phyloP scores from a whole-genome alignment of 2,888 invertebrate genomes.

The Cotesia congregata region DNA sequence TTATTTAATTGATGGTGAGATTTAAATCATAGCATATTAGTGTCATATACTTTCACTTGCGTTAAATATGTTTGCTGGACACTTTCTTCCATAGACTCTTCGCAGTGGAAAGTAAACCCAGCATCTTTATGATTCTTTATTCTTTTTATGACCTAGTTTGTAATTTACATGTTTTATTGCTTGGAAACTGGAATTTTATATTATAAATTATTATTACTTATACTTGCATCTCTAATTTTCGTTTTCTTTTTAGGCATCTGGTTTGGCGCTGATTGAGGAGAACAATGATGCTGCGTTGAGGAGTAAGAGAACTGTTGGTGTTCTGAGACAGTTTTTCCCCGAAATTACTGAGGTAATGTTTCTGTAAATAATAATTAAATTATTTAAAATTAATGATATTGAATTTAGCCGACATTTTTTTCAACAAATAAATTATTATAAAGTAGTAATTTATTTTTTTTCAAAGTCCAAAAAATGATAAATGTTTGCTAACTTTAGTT shows the following conservation, averaged over 20 bases:
- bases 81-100: conserved; percentile 67
- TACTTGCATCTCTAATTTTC: neutral
- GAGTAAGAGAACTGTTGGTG: conserved; percentile 83
- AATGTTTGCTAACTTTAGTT: no score
- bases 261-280: conserved; percentile 77
- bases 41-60: neutral
- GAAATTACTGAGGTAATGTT: conserved; percentile 79
- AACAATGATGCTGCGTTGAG: conserved; percentile 78
- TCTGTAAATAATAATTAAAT: conserved; percentile 5
- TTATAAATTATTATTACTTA: neutral
- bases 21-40: neutral
- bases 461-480: no score
- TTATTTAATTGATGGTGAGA: neutral
- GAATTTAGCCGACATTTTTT: no score
- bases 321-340: conserved; percentile 81
- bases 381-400: neutral
- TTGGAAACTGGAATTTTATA: neutral
- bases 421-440: no score
- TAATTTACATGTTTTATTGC: conserved; percentile 30
- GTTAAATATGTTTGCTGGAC: conserved; percentile 57
- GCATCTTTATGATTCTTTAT: conserved; percentile 1
- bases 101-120: conserved; percentile 61
- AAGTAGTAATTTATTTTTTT: no score
- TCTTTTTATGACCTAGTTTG: conserved; percentile 22
- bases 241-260: conserved; percentile 73